Conservation (phyloP, 1,140 invertebrate species). For the Cotesia vestalis region DNA sequence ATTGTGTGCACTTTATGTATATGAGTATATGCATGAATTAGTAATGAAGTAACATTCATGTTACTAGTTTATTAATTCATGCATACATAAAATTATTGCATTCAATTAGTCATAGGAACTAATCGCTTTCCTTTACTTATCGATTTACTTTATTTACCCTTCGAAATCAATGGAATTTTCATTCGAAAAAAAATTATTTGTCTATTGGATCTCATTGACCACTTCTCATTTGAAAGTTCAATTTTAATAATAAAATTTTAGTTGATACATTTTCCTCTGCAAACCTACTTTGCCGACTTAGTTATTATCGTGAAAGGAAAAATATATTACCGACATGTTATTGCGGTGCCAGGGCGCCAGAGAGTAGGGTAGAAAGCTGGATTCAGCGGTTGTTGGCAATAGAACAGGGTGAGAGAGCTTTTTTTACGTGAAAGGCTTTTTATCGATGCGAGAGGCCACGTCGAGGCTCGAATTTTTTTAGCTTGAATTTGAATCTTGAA, state of each 20-base stretch:
- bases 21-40: too few relatives aligned
- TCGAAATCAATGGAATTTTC: too few relatives aligned
- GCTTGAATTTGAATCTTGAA: not conserved
- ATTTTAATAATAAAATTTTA: not conserved
- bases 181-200: too few relatives aligned
- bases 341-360: too few relatives aligned
- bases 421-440: not conserved
- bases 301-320: not conserved
- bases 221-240: too few relatives aligned
- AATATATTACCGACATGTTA: not conserved
- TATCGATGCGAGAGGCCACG: slow-evolving; percentile 14
- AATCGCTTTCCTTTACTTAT: not conserved
- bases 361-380: not conserved
- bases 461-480: not conserved
- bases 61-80: too few relatives aligned
- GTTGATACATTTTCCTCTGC: not conserved
- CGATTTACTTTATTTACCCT: not conserved
- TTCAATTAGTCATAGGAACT: not conserved
- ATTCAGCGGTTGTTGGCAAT: slow-evolving; percentile 16
- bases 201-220: too few relatives aligned
- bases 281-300: not conserved
- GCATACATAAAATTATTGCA: too few relatives aligned
- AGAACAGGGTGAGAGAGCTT: slow-evolving; percentile 4
- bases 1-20: too few relatives aligned
- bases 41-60: too few relatives aligned